Percentiles rank a stretch among this genome's conserved stretches.
These are phyloP conservation scores for Etheostoma cragini DNA, from an alignment of 2,113 vertebrate genomes.

Conservation along the genomic window DNA sequence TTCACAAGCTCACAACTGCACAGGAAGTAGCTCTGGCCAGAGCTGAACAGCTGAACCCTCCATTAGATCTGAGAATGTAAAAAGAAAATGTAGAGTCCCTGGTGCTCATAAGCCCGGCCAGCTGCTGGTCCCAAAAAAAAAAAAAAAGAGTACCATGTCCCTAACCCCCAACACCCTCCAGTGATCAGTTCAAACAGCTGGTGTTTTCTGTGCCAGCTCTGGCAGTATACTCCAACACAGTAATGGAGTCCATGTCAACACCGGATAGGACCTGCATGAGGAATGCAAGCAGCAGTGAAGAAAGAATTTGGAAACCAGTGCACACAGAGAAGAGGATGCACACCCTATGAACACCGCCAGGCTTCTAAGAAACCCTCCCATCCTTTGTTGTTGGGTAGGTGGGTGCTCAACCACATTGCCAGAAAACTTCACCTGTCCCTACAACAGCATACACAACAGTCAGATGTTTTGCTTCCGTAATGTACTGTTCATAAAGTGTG, in stretches of 20 bases:
- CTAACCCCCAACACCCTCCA: constrained; percentile 25
- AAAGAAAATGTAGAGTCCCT: constrained; percentile 58
- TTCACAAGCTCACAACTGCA: background rate
- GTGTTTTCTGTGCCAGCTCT: constrained; percentile 73
- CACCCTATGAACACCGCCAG: background rate
- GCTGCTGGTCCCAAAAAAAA: constrained; percentile 30
- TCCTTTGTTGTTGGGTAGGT: background rate
- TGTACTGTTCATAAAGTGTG: background rate
- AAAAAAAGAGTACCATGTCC: constrained; percentile 23
- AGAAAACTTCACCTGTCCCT: background rate
- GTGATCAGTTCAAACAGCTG: constrained; percentile 71
- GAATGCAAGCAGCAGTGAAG: constrained; percentile 54
- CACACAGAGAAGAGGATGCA: constrained; percentile 1
- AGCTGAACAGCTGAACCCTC: constrained; percentile 72
- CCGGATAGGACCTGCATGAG: constrained; percentile 44
- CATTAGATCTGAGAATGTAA: constrained; percentile 43
- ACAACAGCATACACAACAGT: background rate
- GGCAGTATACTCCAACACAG: constrained; percentile 59
- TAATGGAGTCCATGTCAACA: constrained; percentile 74
- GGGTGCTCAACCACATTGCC: background rate
- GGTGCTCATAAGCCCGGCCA: constrained; percentile 57
- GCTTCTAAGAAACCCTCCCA: background rate
- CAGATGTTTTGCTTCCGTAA: background rate
- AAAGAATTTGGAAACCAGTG: constrained; percentile 34
- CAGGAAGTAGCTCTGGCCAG: constrained; percentile 60